These are phyloP conservation scores for Diachasma alloeum DNA, from an alignment of 1,140 invertebrate species.

Conservation along the genomic window DNA sequence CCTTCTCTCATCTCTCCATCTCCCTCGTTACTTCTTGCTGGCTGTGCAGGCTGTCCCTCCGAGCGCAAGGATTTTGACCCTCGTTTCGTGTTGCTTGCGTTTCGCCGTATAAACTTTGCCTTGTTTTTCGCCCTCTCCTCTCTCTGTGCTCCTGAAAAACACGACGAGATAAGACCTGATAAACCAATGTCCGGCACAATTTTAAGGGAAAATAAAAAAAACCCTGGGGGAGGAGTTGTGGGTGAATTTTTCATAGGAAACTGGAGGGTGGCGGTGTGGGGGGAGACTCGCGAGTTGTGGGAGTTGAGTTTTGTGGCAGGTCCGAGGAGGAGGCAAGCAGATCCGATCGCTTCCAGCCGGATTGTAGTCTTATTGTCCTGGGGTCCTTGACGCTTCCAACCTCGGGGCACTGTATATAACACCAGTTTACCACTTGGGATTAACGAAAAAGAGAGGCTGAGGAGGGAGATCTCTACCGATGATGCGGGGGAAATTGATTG, in stretches of 20 bases:
- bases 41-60: conserved; percentile 32
- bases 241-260: background rate
- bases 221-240: background rate
- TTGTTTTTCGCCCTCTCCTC: conserved; percentile 57
- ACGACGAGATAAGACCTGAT: conserved; percentile 43
- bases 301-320: conserved; percentile 18
- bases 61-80: conserved; percentile 65
- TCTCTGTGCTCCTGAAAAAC: conserved; percentile 1
- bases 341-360: conserved; percentile 30
- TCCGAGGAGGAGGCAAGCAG: conserved; percentile 24
- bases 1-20: conserved; percentile 24
- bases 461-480: background rate
- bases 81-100: conserved; percentile 64
- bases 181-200: conserved; percentile 35
- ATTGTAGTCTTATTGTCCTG: conserved; percentile 38
- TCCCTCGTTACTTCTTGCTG: conserved; percentile 20
- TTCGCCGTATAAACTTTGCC: conserved; percentile 60
- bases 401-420: background rate
- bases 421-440: background rate
- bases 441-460: background rate
- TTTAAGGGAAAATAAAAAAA: background rate
- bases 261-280: background rate
- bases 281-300: background rate
- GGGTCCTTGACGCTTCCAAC: conserved; percentile 34
- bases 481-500: background rate